phyloP scores from a whole-genome alignment of 1,140 invertebrate species.

The Drosophila nikananu region DNA sequence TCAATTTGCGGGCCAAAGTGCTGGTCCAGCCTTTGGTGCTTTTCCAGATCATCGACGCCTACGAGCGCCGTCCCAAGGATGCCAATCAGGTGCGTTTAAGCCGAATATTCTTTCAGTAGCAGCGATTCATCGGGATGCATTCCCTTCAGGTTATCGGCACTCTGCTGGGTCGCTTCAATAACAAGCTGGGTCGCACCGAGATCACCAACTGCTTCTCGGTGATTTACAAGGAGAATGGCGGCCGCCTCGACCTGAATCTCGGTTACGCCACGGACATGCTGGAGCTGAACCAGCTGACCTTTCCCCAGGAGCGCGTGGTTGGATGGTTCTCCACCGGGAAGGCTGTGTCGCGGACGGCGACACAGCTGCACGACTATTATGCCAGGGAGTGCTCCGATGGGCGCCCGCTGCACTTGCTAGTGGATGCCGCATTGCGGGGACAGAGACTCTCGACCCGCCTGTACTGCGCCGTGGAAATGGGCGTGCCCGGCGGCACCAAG shows the following conservation, averaged over 20 bases:
- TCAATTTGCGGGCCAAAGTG: slow-evolving; percentile 48
- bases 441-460: slow-evolving; percentile 45
- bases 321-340: slow-evolving; percentile 68
- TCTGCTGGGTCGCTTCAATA: slow-evolving; percentile 46
- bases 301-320: slow-evolving; percentile 63
- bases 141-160: slow-evolving; percentile 53
- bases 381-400: slow-evolving; percentile 36
- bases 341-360: slow-evolving; percentile 36
- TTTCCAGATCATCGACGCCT: slow-evolving; percentile 67
- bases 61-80: slow-evolving; percentile 58
- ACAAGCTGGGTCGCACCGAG: slow-evolving; percentile 43
- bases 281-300: slow-evolving; percentile 55
- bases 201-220: slow-evolving; percentile 63
- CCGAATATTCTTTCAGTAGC: too few relatives aligned
- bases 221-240: slow-evolving; percentile 52
- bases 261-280: slow-evolving; percentile 58
- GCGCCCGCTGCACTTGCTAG: slow-evolving; percentile 59
- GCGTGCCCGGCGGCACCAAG: slow-evolving; percentile 65
- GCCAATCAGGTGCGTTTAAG: slow-evolving; percentile 24
- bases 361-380: slow-evolving; percentile 53
- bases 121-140: neutral
- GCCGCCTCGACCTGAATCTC: slow-evolving; percentile 54
- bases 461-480: slow-evolving; percentile 54
- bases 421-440: slow-evolving; percentile 49
- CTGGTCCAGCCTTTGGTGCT: slow-evolving; percentile 62